Percentiles rank a stretch among this genome's conserved stretches.
Conservation (phyloP, 2,797 vertebrate species). For the Spinus olivaceus region DNA sequence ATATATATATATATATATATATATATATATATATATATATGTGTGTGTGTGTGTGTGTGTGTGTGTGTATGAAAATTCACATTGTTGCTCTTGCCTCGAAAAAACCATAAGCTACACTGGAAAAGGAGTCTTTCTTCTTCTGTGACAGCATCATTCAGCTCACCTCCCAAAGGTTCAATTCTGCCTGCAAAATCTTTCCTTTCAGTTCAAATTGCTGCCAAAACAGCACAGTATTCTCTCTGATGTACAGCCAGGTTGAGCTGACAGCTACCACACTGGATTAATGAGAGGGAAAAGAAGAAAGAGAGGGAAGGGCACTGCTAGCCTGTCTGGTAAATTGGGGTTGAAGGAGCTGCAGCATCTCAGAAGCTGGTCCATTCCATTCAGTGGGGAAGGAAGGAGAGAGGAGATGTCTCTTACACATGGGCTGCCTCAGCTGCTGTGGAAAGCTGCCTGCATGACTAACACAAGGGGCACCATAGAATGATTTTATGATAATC, state of each 20-base stretch:
- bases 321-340: not conserved
- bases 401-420: not conserved
- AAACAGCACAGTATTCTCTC: not conserved
- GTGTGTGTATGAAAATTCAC: not conserved
- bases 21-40: no score
- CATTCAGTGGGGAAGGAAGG: not conserved
- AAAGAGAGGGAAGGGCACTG: not conserved
- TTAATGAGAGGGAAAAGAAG: not conserved
- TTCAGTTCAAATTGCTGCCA: not conserved
- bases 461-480: not conserved
- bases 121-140: not conserved
- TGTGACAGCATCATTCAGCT: not conserved
- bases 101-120: not conserved
- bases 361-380: not conserved
- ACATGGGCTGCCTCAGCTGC: not conserved
- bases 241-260: not conserved
- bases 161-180: not conserved
- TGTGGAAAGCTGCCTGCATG: not conserved
- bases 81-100: not conserved
- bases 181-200: not conserved
- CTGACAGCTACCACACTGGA: not conserved
- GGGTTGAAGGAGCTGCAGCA: not conserved
- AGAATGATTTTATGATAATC: not conserved
- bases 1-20: not conserved
- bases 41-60: no score